Evolutionary conservation across 23 tunicate species (phyloP).

Genomic region (Corella eumyota): DNA sequence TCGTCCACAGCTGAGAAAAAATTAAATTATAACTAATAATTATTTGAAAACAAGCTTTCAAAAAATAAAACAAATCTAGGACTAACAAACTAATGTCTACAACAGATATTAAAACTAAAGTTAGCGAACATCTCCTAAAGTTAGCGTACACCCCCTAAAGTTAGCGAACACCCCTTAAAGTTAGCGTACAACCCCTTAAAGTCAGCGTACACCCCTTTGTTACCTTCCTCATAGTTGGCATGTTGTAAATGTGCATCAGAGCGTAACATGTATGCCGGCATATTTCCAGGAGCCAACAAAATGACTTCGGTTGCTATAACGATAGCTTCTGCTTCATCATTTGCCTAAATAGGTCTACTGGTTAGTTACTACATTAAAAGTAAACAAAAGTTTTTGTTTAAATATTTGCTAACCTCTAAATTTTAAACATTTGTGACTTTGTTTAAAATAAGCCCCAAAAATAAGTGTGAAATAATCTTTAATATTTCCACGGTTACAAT

Average conservation of each 20-base stretch:
- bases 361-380: background rate
- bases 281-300: conserved; percentile 3
- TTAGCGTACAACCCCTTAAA: no score
- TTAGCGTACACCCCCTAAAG: no score
- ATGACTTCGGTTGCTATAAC: background rate
- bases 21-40: background rate
- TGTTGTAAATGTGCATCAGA: conserved; percentile 60
- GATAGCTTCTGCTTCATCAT: background rate
- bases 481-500: conserved; percentile 27
- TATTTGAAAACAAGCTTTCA: no score
- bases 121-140: no score
- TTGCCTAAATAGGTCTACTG: background rate
- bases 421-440: no score
- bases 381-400: background rate
- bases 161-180: no score
- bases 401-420: no score
- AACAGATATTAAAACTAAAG: no score
- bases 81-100: no score
- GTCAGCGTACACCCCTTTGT: no score
- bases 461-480: conserved; percentile 7
- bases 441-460: no score
- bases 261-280: conserved; percentile 50
- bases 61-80: background rate
- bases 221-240: conserved; percentile 81
- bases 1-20: conserved; percentile 68